Evolutionary conservation across 2,797 vertebrate genomes (phyloP), one percentile per base, ranked within the genome.

Genomic region (Fistularia tabacaria): DNA sequence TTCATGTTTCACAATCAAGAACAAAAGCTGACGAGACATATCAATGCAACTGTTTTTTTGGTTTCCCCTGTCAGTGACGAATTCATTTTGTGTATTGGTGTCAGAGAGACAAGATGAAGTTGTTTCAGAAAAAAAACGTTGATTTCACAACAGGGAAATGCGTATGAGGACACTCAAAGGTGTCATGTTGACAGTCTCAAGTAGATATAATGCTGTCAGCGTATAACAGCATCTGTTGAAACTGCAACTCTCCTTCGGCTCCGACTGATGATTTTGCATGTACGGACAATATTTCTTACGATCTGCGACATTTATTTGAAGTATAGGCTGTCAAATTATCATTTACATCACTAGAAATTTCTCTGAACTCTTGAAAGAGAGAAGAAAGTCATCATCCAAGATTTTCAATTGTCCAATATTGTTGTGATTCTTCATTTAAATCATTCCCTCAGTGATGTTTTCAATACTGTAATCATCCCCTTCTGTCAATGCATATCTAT

Each of bases 161-260:
- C 80, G 76, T 76, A 82, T 36, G 73, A 65, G 69, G 67, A 79
- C 74, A 67, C 73, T 79, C 78, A 81, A 58, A 84, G 65, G 59
- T 83, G 77, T 84, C 84, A 81, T 83, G 83, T 76, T 80, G 74
- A 84, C 77, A 77, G 82, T 82, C 77, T 80, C 85, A 86, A 87
- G 74, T 86, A 86, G 83, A 88, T 84, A 80, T 85, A 82, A 74
- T 61, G 77, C 83, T 84, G 79, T 84, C 84, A 77, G 59, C 65
- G 62, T 71, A 72, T 72, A 54, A 68, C 62, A 73, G 81, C 85
- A 84, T 87, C 82, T 79, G 79, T 56, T 84, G 69, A 74, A 73
- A 71, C 58, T 83, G 88, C 76, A 78, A 80, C 71, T 82, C 83
- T 74, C 59, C 59, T 54, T 66, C 51, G 48, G 69, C 69, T 49